Conservation (phyloP, 2,888 invertebrate genomes). For the Oegoconia quadripuncta region DNA sequence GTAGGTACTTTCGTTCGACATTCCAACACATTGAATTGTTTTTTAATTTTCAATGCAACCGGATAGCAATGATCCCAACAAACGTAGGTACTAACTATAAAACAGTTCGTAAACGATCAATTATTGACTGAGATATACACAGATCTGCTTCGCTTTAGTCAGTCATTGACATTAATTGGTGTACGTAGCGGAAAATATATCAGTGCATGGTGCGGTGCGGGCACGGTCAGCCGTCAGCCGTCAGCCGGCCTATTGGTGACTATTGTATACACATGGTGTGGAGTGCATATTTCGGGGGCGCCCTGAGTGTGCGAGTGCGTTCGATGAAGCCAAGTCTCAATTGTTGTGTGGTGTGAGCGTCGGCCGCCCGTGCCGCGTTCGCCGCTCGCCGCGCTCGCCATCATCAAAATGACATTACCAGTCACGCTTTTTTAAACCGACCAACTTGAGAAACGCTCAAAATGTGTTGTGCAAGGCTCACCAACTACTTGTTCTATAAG, state of each 20-base stretch:
- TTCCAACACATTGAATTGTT: neutral
- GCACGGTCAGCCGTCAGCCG: slow-evolving; percentile 31
- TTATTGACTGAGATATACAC: slow-evolving; percentile 51
- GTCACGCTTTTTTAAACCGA: slow-evolving; percentile 10
- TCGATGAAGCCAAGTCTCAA: slow-evolving; percentile 31
- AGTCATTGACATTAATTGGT: slow-evolving; percentile 69
- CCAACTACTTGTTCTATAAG: slow-evolving; percentile 68
- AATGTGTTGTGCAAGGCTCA: slow-evolving; percentile 70
- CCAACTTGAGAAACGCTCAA: slow-evolving; percentile 22
- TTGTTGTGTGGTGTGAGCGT: slow-evolving; percentile 60
- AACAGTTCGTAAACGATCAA: slow-evolving; percentile 37
- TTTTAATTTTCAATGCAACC: neutral
- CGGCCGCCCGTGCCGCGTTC: slow-evolving; percentile 23
- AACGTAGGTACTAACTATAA: slow-evolving; percentile 25
- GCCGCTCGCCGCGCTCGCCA: slow-evolving; percentile 30
- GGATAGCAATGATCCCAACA: neutral
- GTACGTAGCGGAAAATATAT: slow-evolving; percentile 54
- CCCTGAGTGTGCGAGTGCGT: slow-evolving; percentile 23
- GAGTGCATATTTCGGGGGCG: slow-evolving; percentile 52
- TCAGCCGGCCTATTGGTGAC: slow-evolving; percentile 4
- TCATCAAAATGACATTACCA: slow-evolving; percentile 57
- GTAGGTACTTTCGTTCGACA: neutral
- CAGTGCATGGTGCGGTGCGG: slow-evolving; percentile 58
- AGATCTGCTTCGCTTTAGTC: slow-evolving; percentile 62
- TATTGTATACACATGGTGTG: neutral